Evolutionary conservation across 2,888 invertebrate species (phyloP).

Genomic region (Dascillus cervinus): DNA sequence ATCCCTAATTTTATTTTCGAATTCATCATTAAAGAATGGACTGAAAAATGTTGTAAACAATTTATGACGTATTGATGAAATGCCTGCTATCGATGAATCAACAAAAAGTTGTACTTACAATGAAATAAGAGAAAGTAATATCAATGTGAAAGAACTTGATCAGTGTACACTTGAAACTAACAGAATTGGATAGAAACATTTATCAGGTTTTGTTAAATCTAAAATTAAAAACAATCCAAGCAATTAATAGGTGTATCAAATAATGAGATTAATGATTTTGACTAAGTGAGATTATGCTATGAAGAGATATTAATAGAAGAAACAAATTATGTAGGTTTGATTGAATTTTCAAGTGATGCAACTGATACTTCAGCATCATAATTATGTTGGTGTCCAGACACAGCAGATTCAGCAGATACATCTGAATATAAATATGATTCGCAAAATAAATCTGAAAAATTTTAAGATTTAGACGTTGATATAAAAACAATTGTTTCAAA

Average conservation of each 20-base stretch:
- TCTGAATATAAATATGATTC: constrained; percentile 5
- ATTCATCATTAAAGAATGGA: too few relatives aligned
- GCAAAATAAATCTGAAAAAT: constrained; percentile 5
- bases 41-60: too few relatives aligned
- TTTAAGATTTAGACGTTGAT: constrained; percentile 8
- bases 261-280: constrained; percentile 13
- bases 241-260: too few relatives aligned
- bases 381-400: constrained; percentile 2
- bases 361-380: constrained; percentile 9
- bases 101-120: constrained; percentile 9
- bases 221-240: too few relatives aligned
- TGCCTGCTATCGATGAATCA: constrained; percentile 7
- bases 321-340: constrained; percentile 9
- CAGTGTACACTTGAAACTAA: constrained; percentile 7
- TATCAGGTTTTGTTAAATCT: too few relatives aligned
- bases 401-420: constrained; percentile 4
- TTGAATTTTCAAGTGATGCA: constrained; percentile 7
- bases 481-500: constrained; percentile 13
- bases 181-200: too few relatives aligned
- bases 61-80: constrained; percentile 2
- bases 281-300: constrained; percentile 8
- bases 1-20: too few relatives aligned
- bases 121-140: constrained; percentile 9
- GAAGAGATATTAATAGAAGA: constrained; percentile 10
- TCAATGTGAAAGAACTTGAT: constrained; percentile 8